phyloP scores from a whole-genome alignment of 1,140 invertebrate genomes.

The Lysiphlebus fabarum region DNA sequence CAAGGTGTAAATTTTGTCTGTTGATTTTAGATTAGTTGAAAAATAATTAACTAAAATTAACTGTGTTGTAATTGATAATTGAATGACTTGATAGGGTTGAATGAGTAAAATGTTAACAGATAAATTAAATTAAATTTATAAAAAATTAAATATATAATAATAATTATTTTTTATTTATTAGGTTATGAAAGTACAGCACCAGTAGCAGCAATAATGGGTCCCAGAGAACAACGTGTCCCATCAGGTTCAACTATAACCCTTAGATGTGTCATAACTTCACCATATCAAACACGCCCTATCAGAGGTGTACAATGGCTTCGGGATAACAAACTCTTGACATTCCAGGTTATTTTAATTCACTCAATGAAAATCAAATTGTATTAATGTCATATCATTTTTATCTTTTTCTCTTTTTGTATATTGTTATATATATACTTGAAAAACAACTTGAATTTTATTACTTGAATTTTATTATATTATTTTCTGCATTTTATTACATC shows the following conservation, averaged over 20 bases:
- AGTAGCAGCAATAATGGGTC: constrained; percentile 51
- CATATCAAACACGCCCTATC: constrained; percentile 49
- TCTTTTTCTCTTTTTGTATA: too few species aligned
- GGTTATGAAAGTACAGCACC: constrained; percentile 53
- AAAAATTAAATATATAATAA: not conserved
- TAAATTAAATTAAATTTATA: not conserved
- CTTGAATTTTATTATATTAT: not conserved
- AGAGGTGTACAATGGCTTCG: constrained; percentile 52
- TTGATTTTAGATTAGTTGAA: constrained; percentile 5
- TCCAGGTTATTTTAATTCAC: constrained; percentile 43
- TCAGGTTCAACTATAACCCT: constrained; percentile 53
- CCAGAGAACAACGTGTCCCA: constrained; percentile 49
- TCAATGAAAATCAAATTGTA: constrained; percentile 9
- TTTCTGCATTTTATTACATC: too few species aligned
- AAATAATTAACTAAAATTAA: constrained; percentile 11
- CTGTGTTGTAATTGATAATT: constrained; percentile 2
- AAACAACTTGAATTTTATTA: too few species aligned
- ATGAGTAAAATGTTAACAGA: constrained; percentile 3
- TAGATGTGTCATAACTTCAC: constrained; percentile 53
- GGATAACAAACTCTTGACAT: constrained; percentile 54
- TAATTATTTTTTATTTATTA: constrained; percentile 34
- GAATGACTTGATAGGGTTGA: constrained; percentile 12
- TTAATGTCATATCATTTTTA: not conserved
- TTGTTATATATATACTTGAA: too few species aligned
- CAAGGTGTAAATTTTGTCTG: not conserved